A percentile compares a stretch with the other conserved stretches of the same genome.
These are phyloP conservation scores for Enteromius unitaeniatus DNA, from an alignment of 2,797 vertebrate species.

Conservation along the genomic window DNA sequence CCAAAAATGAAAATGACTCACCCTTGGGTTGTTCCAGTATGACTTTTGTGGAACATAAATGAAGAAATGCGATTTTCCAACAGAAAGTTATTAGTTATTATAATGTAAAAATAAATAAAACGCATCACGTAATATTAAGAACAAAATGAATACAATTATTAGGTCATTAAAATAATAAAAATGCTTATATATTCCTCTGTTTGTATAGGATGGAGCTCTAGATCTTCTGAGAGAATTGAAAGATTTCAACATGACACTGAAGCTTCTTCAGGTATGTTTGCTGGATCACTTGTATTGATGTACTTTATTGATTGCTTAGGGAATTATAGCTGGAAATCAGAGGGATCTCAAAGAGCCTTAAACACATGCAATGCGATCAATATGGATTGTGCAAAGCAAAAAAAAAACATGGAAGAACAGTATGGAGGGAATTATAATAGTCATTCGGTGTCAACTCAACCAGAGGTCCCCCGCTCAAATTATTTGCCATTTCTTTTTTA, in stretches of 20 bases:
- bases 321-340: not conserved
- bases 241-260: slow-evolving; percentile 88
- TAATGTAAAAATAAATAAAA: not conserved
- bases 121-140: not conserved
- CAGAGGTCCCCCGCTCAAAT: too few species aligned
- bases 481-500: too few species aligned
- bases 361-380: not conserved
- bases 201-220: slow-evolving; percentile 85
- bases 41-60: not conserved
- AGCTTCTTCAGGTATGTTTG: slow-evolving; percentile 88
- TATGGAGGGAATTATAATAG: not conserved
- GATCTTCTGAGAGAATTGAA: slow-evolving; percentile 90
- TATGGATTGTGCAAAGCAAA: not conserved
- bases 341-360: not conserved
- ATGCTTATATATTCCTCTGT: slow-evolving; percentile 23
- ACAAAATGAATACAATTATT: not conserved
- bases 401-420: not conserved
- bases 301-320: not conserved
- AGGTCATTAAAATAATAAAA: not conserved
- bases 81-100: not conserved
- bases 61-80: not conserved
- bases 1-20: slow-evolving; percentile 4
- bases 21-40: not conserved
- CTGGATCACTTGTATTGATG: not conserved
- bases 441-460: too few species aligned